Percentiles rank a stretch among this genome's conserved stretches.
These are phyloP conservation scores for Clitarchus hookeri DNA, from an alignment of 2,888 invertebrate genomes.

Conservation along the genomic window DNA sequence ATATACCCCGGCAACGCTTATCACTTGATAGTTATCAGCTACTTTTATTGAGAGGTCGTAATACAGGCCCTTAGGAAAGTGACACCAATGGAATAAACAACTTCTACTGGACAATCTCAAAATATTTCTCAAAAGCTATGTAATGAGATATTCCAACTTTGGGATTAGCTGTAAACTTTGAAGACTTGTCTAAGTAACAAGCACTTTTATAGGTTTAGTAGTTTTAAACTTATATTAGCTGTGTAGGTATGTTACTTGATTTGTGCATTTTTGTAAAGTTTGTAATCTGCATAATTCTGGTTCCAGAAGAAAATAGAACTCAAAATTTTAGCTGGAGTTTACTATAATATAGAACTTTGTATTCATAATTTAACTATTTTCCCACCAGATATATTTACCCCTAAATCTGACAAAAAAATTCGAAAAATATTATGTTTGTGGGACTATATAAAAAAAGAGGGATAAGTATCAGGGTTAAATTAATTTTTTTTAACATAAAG, in stretches of 20 bases:
- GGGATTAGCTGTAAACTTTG: not conserved
- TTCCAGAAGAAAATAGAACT: no score
- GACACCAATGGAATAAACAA: not conserved
- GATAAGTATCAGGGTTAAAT: not conserved
- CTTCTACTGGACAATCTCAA: not conserved
- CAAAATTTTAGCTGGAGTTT: slow-evolving; percentile 17
- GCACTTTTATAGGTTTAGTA: not conserved
- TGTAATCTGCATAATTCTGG: not conserved
- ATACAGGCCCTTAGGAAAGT: no score
- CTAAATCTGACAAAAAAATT: no score
- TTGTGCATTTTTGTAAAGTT: not conserved
- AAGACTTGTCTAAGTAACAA: no score
- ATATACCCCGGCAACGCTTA: no score
- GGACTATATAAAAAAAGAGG: no score
- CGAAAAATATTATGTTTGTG: not conserved
- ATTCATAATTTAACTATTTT: not conserved
- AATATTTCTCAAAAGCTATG: slow-evolving; percentile 12
- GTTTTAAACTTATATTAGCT: not conserved
- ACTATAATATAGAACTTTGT: not conserved
- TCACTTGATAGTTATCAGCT: no score
- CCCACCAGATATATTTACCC: not conserved
- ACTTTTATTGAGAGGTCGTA: no score
- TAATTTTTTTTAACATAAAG: no score
- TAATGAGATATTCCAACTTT: not conserved
- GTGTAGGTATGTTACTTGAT: no score